Evolutionary conservation across 1,140 invertebrate genomes (phyloP), one percentile per base, ranked within the genome.

Genomic region (Sarcophaga peregrina): DNA sequence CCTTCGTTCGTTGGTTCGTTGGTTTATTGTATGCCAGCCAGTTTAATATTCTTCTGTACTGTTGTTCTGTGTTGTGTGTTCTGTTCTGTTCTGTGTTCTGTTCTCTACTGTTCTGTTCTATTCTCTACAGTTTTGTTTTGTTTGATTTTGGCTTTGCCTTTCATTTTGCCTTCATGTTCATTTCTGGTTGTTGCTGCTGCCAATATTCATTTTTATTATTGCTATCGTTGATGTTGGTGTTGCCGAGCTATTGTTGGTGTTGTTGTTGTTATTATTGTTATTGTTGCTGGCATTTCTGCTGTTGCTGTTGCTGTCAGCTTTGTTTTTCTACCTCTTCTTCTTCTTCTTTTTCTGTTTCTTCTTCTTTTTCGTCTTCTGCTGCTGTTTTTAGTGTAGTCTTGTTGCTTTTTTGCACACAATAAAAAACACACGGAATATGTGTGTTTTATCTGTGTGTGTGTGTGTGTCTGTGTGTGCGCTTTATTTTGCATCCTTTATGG

Each of bases 401-500:
- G 75, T 78, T 78, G 75, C 75, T 78, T 48, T 50, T 75, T 46
- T 47, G 37, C 45, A 75, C 45, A 47, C 54, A 10, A 5, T 11
- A 11, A 58, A 11, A 58, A n/a, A 58, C 54, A 58, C 54, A 58
- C 54, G 54, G 46, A 47, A 47, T 46, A 10, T 76, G 74, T 46
- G 54, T 15, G 20, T 74, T 46, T 46, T 74, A 46, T 74, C 45
- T 46, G 72, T 48, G 15, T 46, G 9, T 15, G 37, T 48, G 15
- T 46, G 25, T 15, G 37, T 48, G 15, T 46, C 1, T 48, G 46
- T 48, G n/a, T 17, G 8, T 20, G 8, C 6, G 8, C 13, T 52
- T 6, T 11, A 37, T 68, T 76, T 78, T 74, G 82, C 82, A 83
- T 83, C 74, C 58, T 83, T 83, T 76, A 83, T 62, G 82, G 82